Evolutionary conservation across 2,888 invertebrate species (phyloP).

Genomic region (Asteroscopus sphinx): DNA sequence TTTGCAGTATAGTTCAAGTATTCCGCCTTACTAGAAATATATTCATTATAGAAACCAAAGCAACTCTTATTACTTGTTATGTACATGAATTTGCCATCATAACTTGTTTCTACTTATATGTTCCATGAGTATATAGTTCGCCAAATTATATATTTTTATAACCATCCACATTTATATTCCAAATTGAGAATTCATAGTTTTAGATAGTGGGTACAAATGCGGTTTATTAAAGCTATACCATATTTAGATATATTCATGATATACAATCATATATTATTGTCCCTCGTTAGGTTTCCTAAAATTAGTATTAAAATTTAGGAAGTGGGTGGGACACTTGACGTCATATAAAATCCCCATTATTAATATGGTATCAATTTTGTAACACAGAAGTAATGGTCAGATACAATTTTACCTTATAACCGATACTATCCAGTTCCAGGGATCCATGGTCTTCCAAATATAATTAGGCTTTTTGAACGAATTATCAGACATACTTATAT

Average conservation of each 20-base stretch:
- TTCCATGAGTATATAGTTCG: conserved; percentile 82
- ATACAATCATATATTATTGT: conserved; percentile 59
- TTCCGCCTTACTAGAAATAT: conserved; percentile 21
- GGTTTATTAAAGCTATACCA: conserved; percentile 74
- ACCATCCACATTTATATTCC: conserved; percentile 85
- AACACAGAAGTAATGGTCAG: conserved; percentile 78
- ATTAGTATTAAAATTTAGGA: conserved; percentile 62
- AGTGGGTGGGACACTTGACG: conserved; percentile 67
- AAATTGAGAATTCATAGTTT: conserved; percentile 82
- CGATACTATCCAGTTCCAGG: conserved; percentile 60
- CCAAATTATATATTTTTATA: conserved; percentile 84
- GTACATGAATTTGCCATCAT: conserved; percentile 78
- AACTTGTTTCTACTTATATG: conserved; percentile 77
- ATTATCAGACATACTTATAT: conserved; percentile 33
- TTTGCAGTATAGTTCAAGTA: conserved; percentile 33
- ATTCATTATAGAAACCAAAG: conserved; percentile 35
- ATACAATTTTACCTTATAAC: conserved; percentile 65
- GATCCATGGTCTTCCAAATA: conserved; percentile 76
- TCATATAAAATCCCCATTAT: conserved; percentile 69
- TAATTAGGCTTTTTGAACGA: conserved; percentile 68
- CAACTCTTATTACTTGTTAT: conserved; percentile 60
- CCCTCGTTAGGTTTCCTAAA: conserved; percentile 66
- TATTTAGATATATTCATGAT: conserved; percentile 75
- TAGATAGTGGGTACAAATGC: conserved; percentile 72
- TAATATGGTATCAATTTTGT: conserved; percentile 74